A percentile compares a stretch with the other conserved stretches of the same genome.
These are phyloP conservation scores for Chiloscyllium plagiosum DNA, from an alignment of 2,113 vertebrate genomes.

Conservation along the genomic window DNA sequence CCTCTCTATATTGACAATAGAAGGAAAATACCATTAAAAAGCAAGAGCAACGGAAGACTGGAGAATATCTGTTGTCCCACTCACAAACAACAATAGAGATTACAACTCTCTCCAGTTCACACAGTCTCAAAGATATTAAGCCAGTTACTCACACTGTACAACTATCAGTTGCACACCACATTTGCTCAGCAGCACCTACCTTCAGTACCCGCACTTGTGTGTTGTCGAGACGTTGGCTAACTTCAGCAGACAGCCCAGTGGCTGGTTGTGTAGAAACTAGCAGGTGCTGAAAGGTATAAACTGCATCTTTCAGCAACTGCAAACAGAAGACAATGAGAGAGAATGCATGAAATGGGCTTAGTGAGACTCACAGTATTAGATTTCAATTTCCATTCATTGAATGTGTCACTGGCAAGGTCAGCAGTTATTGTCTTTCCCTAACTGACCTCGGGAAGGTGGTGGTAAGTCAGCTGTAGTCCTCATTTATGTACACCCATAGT, in stretches of 20 bases:
- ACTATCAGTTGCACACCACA: background rate
- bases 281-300: constrained; percentile 18
- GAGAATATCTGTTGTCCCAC: too few species aligned
- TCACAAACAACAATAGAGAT: too few species aligned
- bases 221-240: background rate
- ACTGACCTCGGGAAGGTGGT: background rate
- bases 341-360: background rate
- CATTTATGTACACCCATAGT: too few species aligned
- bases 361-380: background rate
- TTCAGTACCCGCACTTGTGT: background rate
- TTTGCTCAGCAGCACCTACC: background rate
- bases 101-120: background rate
- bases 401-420: background rate
- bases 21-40: background rate
- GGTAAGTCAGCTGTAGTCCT: too few species aligned
- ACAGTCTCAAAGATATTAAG: background rate
- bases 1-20: too few species aligned
- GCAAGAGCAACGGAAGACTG: background rate
- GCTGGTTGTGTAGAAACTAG: background rate
- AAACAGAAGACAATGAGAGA: background rate
- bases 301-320: background rate
- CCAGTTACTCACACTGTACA: background rate
- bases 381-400: background rate
- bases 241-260: background rate
- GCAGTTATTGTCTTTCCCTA: background rate